phyloP scores from a whole-genome alignment of 2,888 invertebrate genomes.

The Stenolophus ochropezus region DNA sequence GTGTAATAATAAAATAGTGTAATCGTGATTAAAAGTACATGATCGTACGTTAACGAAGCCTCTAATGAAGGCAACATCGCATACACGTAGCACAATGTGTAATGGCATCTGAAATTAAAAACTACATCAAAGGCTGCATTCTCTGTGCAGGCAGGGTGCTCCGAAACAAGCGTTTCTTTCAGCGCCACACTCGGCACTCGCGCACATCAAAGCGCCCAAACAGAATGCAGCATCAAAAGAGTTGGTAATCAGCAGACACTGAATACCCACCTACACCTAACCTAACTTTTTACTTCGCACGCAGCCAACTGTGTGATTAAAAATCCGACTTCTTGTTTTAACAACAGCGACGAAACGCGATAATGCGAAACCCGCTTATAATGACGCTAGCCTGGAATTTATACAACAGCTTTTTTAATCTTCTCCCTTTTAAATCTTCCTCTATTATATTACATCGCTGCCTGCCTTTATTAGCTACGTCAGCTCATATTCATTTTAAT shows the following conservation, averaged over 20 bases:
- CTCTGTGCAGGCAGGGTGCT: not conserved
- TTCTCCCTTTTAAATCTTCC: conserved; percentile 1
- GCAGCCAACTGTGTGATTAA: conserved; percentile 53
- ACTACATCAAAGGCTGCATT: conserved; percentile 36
- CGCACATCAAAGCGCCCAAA: conserved; percentile 39
- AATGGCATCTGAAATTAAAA: conserved; percentile 31
- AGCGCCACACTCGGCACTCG: conserved; percentile 3
- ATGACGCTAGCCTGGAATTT: conserved; percentile 10
- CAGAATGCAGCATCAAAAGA: conserved; percentile 47
- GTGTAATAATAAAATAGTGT: no score
- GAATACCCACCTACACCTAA: conserved; percentile 44
- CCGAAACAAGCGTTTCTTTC: conserved; percentile 41
- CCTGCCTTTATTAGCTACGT: not conserved
- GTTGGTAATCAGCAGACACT: conserved; percentile 47
- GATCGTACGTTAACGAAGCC: not conserved
- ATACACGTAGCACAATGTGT: not conserved
- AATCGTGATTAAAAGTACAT: not conserved
- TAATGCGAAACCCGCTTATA: conserved; percentile 42
- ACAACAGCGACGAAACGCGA: conserved; percentile 37
- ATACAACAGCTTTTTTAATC: conserved; percentile 20
- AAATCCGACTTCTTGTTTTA: conserved; percentile 49
- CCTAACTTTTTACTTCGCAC: conserved; percentile 44
- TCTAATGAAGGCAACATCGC: not conserved
- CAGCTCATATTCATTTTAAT: not conserved
- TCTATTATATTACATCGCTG: not conserved